Evolutionary conservation across 2,113 vertebrate species (phyloP).

Genomic region (Leptobrachium leishanense): DNA sequence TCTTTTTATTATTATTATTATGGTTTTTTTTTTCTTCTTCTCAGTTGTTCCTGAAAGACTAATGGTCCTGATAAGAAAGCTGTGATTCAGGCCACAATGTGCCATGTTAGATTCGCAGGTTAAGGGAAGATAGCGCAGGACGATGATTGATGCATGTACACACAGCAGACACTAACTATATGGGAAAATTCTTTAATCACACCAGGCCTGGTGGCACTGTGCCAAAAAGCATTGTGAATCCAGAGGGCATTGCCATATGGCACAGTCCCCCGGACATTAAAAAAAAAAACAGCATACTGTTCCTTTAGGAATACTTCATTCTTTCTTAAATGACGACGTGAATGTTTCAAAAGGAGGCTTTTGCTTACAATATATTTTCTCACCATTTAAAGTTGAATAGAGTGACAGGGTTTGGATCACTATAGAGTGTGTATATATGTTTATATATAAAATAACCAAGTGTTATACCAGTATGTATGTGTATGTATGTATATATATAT

Average conservation of each 20-base stretch:
- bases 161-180: slow-evolving; percentile 21
- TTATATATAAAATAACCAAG: too few species aligned
- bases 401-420: too few species aligned
- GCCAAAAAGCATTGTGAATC: slow-evolving; percentile 33
- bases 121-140: not conserved
- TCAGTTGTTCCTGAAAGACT: too few species aligned
- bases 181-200: slow-evolving; percentile 29
- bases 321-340: not conserved
- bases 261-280: slow-evolving; percentile 33
- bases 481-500: too few species aligned
- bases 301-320: slow-evolving; percentile 35
- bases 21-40: too few species aligned
- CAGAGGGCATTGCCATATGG: slow-evolving; percentile 44
- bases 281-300: slow-evolving; percentile 12
- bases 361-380: slow-evolving; percentile 5
- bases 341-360: not conserved
- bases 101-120: slow-evolving; percentile 5
- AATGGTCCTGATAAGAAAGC: not conserved
- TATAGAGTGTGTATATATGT: too few species aligned
- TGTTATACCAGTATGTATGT: too few species aligned
- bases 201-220: slow-evolving; percentile 23
- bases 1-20: too few species aligned
- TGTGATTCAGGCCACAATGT: not conserved
- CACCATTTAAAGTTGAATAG: not conserved
- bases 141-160: slow-evolving; percentile 6